These are phyloP conservation scores for Tamias sibiricus DNA, from an alignment of 2,113 vertebrate genomes.

Conservation along the genomic window DNA sequence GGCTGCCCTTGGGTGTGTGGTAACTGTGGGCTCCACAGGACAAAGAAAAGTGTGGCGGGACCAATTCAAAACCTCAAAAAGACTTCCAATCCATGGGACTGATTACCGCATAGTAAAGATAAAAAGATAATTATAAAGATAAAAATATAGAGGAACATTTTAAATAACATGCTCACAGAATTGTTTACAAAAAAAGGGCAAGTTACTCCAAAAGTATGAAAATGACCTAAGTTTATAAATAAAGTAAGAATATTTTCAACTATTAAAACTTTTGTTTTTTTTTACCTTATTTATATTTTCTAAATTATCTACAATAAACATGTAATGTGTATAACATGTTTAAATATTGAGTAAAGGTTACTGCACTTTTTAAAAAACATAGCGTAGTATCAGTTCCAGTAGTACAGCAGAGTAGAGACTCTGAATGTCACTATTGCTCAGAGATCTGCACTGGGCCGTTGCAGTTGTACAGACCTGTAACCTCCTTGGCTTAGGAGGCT, in stretches of 20 bases:
- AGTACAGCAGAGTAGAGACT: rapidly evolving
- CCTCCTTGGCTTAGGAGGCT: no score
- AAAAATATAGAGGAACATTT: not conserved
- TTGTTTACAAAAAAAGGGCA: not conserved
- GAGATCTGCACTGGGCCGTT: no score
- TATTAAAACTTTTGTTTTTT: not conserved
- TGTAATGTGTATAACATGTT: not conserved
- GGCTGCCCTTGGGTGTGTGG: not conserved
- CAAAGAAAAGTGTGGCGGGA: not conserved
- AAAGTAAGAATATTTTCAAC: not conserved
- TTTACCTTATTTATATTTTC: not conserved
- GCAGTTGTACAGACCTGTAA: no score
- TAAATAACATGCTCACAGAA: not conserved
- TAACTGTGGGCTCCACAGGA: not conserved
- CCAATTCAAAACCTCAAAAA: not conserved
- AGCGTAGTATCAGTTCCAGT: not conserved
- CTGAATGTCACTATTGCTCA: not conserved
- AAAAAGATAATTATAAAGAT: not conserved
- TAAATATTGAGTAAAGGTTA: not conserved
- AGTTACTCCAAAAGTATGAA: not conserved
- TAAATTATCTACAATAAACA: not conserved
- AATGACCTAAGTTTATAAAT: not conserved
- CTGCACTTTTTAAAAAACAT: not conserved
- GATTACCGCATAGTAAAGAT: not conserved
- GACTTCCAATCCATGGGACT: not conserved